Base-by-base conservation (phyloP, 2,888 invertebrate species). In the Eueremaeus valkanovi region DNA sequence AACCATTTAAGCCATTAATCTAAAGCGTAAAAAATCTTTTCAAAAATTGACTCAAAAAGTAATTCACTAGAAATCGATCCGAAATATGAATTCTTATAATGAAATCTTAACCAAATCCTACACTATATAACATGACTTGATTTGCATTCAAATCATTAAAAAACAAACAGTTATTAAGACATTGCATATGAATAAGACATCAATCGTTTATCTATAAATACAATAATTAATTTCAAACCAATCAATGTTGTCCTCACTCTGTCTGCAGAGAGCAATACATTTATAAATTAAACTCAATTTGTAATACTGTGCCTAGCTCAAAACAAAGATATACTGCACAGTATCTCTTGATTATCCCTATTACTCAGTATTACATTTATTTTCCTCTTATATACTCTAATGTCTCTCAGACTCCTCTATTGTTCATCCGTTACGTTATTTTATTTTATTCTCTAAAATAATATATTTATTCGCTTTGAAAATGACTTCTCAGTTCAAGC, bases 1-100 rank as follows among this genome's bases (percentile, higher is more conserved):
- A 31, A 61, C 31, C 61, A 31, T n/a, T 61, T 61, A 61, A 61
- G 61, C 61, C 31, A 33, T 31, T 61, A 61, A 61, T 61, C 61
- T 29, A 1, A 61, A 18, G 61, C 31, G 31, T 31, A 13, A 61
- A 61, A 61, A 61, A 13, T 8, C 31, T 13, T n/a, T 61, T 31
- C 3, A 61, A 61, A 61, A 58, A 58, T 29, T 24, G 58, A 58
- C 58, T 24, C 21, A 27, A 27, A 27, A 45, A 51, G 18, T n/a
- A n/a, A n/a, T n/a, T n/a, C 58, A 58, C 29, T 24, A 58, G 27
- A 58, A 58, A 24, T 58, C 58, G 18, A 58, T 24, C 24, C 9
- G 9, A 58, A 58, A 24, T 24, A 18, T 11, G 27, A 58, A 24
- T 27, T 24, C 58, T 13, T 24, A 24, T 58, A 24, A 5, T 24